Evolutionary conservation across 64 coral and sea anemone genomes (phyloP).

Genomic region (Anthopleura sola): DNA sequence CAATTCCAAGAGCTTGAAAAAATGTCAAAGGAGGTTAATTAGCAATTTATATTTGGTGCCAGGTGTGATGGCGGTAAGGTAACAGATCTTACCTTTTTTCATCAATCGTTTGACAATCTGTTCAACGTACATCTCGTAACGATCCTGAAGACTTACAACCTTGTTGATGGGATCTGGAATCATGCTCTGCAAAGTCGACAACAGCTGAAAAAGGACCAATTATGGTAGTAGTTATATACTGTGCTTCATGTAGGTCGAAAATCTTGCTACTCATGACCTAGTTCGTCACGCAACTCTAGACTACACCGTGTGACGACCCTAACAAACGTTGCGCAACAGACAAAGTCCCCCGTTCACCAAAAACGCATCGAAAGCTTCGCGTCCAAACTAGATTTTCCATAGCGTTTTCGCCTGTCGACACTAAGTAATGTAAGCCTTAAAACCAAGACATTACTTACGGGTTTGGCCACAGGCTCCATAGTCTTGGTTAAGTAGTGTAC

Average conservation of each 20-base stretch:
- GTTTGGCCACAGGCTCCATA: slow-evolving; percentile 36
- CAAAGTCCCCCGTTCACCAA: no score
- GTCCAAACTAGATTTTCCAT: no score
- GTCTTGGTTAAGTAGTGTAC: slow-evolving; percentile 31
- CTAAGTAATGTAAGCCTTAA: no score
- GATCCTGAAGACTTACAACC: slow-evolving; percentile 64
- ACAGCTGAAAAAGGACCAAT: slow-evolving; percentile 39
- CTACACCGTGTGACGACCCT: background rate
- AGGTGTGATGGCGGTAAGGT: no score
- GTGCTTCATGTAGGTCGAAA: no score
- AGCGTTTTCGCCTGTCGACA: no score
- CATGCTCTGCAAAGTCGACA: slow-evolving; percentile 30
- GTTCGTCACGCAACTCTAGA: background rate
- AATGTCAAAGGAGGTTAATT: background rate
- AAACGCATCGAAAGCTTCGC: no score
- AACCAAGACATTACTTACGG: no score
- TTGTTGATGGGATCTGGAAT: slow-evolving; percentile 69
- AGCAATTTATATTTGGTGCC: no score
- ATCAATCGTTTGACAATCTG: slow-evolving; percentile 40
- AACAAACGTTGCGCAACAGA: no score
- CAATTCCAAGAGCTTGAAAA: background rate
- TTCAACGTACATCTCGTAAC: slow-evolving; percentile 80
- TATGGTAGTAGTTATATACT: no score
- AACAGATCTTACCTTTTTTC: slow-evolving; percentile 50
- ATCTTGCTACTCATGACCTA: background rate